phyloP scores from a whole-genome alignment of 2,888 invertebrate genomes.

The Tenodera sinensis region DNA sequence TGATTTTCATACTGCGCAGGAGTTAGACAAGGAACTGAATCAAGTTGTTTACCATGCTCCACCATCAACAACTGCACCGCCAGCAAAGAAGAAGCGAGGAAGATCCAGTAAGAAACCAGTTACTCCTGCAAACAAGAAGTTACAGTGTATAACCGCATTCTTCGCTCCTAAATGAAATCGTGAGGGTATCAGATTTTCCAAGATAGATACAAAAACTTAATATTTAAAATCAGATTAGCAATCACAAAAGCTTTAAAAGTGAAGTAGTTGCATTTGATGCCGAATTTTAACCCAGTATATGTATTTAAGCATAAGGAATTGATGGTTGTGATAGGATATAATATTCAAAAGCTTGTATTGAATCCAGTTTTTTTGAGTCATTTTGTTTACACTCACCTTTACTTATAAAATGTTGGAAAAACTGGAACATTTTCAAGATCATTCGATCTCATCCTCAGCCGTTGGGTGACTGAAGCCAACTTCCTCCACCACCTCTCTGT shows the following conservation, averaged over 20 bases:
- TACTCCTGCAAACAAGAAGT: slow-evolving; percentile 29
- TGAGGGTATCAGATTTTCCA: no score
- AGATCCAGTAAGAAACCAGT: slow-evolving; percentile 3
- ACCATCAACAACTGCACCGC: background rate
- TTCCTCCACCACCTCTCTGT: no score
- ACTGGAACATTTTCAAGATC: no score
- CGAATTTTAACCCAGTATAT: background rate
- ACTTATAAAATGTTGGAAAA: no score
- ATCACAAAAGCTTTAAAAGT: background rate
- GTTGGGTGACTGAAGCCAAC: no score
- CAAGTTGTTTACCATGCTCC: background rate
- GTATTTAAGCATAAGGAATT: background rate
- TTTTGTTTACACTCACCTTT: no score
- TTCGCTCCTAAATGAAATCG: slow-evolving; percentile 32
- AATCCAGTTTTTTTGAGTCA: no score
- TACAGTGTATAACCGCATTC: slow-evolving; percentile 34
- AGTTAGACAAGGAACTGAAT: slow-evolving; percentile 66
- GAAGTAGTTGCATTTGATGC: background rate
- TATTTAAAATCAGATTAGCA: background rate
- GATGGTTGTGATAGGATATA: no score
- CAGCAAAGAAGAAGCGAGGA: slow-evolving; percentile 24
- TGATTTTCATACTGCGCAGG: slow-evolving; percentile 83
- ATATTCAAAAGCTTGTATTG: no score
- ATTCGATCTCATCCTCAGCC: no score
- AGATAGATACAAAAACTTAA: no score